Evolutionary conservation across 2,797 vertebrate genomes (phyloP), one percentile per base, ranked within the genome.

Genomic region (Siniperca obscura): DNA sequence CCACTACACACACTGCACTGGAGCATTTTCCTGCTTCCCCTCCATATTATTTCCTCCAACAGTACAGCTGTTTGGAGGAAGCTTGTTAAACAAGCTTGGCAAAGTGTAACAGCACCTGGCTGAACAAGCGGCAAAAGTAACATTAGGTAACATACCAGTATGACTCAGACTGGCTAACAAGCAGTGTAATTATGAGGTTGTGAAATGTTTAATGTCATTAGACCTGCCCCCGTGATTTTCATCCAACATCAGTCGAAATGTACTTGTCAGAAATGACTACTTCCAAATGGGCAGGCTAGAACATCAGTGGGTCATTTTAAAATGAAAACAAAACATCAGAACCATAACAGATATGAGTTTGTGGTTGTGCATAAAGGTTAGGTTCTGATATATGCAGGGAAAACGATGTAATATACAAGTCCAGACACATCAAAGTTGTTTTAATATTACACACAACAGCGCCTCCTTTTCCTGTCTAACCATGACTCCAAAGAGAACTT

Each of bases 1-100:
- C 85, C 81, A 85, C 86, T 71, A 74, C 77, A 83, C 48, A 21
- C 68, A 13, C 69, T 21, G 25, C 14, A 7, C 53, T 53, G 59
- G 48, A 84, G 79, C 82, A 55, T 75, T 84, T 77, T 70, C 65
- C 81, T 74, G 65, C 81, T 73, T 77, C 76, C 72, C 66, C 67
- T 86, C 17, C 19, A 40, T 56, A 83, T 82, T 76, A 55, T 79
- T 87, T 88, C 84, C 81, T 87, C 56, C 50, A 42, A 46, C 34
- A 50, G 42, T 82, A 78, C 83, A 81, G 82, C 84, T 84, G 86
- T 85, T 83, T 83, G 79, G 30, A 30, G 30, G 30, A 30, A 30
- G 30, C 30, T 30, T 30, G 30, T 30, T 30, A 30, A 30, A 70
- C 38, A 70, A 61, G 70, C 60, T 53, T 86, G 67, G 30, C 30